These are phyloP conservation scores for Aspiorhynchus laticeps DNA, from an alignment of 2,113 vertebrate species.

Conservation along the genomic window DNA sequence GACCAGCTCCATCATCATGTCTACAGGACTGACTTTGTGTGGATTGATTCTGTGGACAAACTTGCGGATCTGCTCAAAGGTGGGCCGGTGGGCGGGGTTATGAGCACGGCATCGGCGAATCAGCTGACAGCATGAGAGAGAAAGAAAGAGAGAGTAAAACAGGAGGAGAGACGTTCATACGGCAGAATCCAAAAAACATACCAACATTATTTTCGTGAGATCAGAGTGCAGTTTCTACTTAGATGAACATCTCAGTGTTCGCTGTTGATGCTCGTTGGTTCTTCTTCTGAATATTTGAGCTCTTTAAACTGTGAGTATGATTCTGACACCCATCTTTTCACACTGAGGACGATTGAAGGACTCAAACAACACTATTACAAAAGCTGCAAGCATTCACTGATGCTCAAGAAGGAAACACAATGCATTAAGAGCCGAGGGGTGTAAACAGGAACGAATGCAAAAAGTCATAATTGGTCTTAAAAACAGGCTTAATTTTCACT, in stretches of 20 bases:
- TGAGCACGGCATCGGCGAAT: constrained; percentile 80
- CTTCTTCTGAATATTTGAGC: too few species aligned
- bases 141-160: constrained; percentile 22
- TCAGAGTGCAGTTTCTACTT: too few species aligned
- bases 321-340: neutral
- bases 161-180: neutral
- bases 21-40: constrained; percentile 85
- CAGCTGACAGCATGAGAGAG: constrained; percentile 64
- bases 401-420: too few species aligned
- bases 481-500: neutral
- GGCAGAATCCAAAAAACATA: neutral
- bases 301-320: neutral
- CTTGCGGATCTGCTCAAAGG: constrained; percentile 85
- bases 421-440: too few species aligned
- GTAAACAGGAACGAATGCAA: too few species aligned
- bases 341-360: too few species aligned
- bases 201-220: too few species aligned
- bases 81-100: constrained; percentile 79
- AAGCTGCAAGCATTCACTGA: too few species aligned
- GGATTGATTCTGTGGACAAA: constrained; percentile 84
- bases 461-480: neutral
- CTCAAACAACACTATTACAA: too few species aligned
- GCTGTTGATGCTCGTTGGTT: neutral
- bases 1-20: constrained; percentile 89
- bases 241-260: too few species aligned